Base-by-base conservation (phyloP, 2,113 vertebrate species). In the Pteropus alecto region DNA sequence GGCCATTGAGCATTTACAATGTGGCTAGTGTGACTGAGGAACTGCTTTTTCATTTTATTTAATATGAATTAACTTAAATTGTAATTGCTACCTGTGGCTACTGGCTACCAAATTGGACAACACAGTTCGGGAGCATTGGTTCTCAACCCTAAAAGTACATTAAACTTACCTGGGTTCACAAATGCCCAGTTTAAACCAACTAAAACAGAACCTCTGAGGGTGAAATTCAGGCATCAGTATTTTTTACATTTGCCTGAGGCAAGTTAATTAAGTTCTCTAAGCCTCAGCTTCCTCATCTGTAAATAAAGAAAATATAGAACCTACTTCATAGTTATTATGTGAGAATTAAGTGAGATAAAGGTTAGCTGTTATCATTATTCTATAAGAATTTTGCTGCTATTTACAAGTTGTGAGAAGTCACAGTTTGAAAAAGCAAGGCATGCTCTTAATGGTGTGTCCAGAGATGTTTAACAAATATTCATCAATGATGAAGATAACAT, bases 401-500 rank as follows among this genome's bases (percentile, higher is more conserved):
- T 93, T 96, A 87, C 46, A 96, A 90, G 35, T 26, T 85, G 26
- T 33, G 60, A 48, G 71, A 96, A 95, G 54, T 77, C 58, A 87
- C 38, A 71, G 35, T 85, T 95, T 96, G 24, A 77, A 65, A 68
- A 63, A 63, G 61, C 12, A 96, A 93, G 94, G 56, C 33, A 91
- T 26, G 18, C 13, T 87, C 41, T 95, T 97, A 94, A 82, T 63
- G 85, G 43, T 26, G 10, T 82, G 88, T 58, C 35, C 73, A 88
- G 85, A 58, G 24, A 91, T 77, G 81, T 77, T 92, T 83, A 89
- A 89, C 84, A 95, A 96, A 88, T 94, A 95, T 82, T 91, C 76
- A 86, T 91, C 67, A 73, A 24, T 68, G 91, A 78, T 82, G 71
- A 85, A 77, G 96, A 96, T 68, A 96, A 90, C n/a, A 96, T 96